These are phyloP conservation scores for Eristalis arbustorum DNA, from an alignment of 2,888 invertebrate species.

Conservation along the genomic window DNA sequence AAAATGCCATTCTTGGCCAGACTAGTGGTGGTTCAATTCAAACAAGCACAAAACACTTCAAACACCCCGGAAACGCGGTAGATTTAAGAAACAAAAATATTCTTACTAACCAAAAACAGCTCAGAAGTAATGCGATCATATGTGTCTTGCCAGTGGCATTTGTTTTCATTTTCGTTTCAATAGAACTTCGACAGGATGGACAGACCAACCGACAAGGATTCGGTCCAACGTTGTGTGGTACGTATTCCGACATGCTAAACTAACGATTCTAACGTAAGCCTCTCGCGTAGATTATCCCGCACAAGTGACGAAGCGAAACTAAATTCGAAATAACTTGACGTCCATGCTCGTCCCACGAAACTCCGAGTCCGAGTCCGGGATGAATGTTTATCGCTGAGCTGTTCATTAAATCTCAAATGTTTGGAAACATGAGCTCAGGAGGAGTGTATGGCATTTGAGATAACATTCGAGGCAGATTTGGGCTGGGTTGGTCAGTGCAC, in stretches of 20 bases:
- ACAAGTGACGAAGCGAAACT: neutral
- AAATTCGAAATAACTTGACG: neutral
- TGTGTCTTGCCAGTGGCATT: constrained; percentile 49
- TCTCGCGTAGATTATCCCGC: neutral
- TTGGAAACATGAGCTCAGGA: neutral
- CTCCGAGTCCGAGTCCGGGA: neutral
- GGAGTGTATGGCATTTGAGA: neutral
- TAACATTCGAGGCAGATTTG: neutral
- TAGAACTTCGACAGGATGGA: constrained; percentile 77
- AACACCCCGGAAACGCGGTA: no score
- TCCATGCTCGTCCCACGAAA: neutral
- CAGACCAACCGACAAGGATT: constrained; percentile 75
- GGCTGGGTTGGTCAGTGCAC: neutral
- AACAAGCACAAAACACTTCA: no score
- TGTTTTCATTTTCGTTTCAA: neutral
- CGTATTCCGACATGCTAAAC: neutral
- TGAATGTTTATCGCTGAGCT: neutral
- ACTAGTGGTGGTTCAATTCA: no score
- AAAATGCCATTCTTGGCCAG: no score
- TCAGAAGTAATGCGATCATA: constrained; percentile 42
- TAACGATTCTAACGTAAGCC: neutral
- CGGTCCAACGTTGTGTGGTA: constrained; percentile 73
- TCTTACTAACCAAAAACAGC: constrained; percentile 1
- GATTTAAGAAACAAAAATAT: no score
- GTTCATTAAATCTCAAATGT: neutral